phyloP scores from a whole-genome alignment of 2,888 invertebrate species.

The Trachelus stipa region DNA sequence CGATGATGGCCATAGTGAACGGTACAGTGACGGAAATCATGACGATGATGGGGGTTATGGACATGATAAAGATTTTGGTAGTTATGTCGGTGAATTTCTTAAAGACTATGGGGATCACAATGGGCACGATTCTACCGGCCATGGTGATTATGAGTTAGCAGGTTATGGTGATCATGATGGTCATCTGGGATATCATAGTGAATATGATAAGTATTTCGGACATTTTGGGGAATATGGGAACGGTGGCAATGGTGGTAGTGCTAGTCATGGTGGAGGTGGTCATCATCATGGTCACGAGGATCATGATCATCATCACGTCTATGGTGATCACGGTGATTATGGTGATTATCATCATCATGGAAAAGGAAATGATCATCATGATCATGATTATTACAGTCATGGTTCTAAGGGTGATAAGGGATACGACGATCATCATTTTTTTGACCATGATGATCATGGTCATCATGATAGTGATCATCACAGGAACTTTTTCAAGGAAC shows the following conservation, averaged over 20 bases:
- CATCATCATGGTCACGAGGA: slow-evolving; percentile 5
- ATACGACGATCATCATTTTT: slow-evolving; percentile 52
- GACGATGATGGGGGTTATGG: background rate
- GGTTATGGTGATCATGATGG: background rate
- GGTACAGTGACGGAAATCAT: slow-evolving; percentile 4
- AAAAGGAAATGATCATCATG: slow-evolving; percentile 50
- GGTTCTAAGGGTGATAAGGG: slow-evolving; percentile 56
- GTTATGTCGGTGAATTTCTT: background rate
- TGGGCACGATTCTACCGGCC: background rate
- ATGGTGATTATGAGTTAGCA: background rate
- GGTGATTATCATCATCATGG: slow-evolving; percentile 31
- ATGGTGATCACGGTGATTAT: background rate
- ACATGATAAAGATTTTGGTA: background rate
- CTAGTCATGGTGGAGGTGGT: background rate
- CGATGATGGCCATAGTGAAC: background rate
- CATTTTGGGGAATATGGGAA: slow-evolving; percentile 4
- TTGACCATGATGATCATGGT: slow-evolving; percentile 54
- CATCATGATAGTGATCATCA: slow-evolving; percentile 55
- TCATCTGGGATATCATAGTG: background rate
- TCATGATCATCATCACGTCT: slow-evolving; percentile 7
- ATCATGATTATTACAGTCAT: slow-evolving; percentile 49
- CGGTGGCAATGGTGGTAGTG: background rate
- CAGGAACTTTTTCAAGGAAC: slow-evolving; percentile 47
- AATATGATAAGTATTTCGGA: background rate
- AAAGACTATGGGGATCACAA: background rate